These are phyloP conservation scores for Gambusia affinis DNA, from an alignment of 2,113 vertebrate species.

Conservation along the genomic window DNA sequence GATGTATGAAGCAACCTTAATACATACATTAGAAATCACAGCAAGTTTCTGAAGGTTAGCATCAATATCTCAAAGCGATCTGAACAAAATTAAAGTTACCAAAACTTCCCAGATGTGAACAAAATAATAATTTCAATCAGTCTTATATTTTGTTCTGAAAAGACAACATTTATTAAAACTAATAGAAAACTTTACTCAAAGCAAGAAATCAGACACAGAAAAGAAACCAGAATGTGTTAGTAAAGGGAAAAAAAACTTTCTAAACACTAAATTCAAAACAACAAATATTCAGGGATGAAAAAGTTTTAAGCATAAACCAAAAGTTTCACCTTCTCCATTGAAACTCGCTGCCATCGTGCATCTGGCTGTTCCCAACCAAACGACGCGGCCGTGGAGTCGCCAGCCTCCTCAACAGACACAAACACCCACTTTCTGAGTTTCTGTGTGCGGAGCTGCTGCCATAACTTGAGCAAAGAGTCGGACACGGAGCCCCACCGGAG, in stretches of 20 bases:
- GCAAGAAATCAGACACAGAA: too few relatives aligned
- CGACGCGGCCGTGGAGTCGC: constrained; percentile 34
- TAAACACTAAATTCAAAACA: constrained; percentile 22
- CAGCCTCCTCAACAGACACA: constrained; percentile 33
- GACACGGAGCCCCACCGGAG: constrained; percentile 57
- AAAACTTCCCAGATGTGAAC: neutral
- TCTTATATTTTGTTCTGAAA: neutral
- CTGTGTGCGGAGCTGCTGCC: constrained; percentile 28
- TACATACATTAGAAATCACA: neutral
- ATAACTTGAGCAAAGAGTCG: constrained; percentile 18
- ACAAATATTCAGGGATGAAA: neutral
- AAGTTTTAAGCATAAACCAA: constrained; percentile 3
- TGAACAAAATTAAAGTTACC: neutral
- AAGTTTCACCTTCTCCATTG: neutral
- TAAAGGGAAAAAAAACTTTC: too few relatives aligned
- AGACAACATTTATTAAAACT: neutral
- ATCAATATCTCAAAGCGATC: neutral
- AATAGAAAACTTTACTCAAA: too few relatives aligned
- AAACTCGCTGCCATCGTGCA: constrained; percentile 29
- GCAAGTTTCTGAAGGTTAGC: neutral
- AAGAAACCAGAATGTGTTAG: too few relatives aligned
- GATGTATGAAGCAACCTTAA: neutral
- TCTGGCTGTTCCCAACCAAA: constrained; percentile 22
- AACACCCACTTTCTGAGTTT: constrained; percentile 40
- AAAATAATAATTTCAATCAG: neutral